These are phyloP conservation scores for Thera obeliscata DNA, from an alignment of 2,888 invertebrate genomes.

Conservation along the genomic window DNA sequence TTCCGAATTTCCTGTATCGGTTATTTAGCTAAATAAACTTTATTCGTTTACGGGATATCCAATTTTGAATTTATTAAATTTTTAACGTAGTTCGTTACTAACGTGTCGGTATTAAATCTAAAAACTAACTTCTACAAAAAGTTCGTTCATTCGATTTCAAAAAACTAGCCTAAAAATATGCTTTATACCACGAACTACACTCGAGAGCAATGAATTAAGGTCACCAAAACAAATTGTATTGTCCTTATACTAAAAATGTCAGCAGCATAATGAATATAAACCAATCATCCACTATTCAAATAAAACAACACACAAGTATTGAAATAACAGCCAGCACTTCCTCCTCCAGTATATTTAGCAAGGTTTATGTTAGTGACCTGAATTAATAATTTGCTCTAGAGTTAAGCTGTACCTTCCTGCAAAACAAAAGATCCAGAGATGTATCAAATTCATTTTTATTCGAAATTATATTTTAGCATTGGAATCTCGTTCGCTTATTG, in stretches of 20 bases:
- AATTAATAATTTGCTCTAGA: no score
- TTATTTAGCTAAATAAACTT: slow-evolving; percentile 16
- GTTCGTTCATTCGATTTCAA: neutral
- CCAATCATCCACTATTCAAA: no score
- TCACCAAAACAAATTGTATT: neutral
- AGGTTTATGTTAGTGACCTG: no score
- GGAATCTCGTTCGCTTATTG: no score
- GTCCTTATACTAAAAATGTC: neutral
- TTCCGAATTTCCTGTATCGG: slow-evolving; percentile 4
- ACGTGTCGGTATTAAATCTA: neutral
- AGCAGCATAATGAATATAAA: no score
- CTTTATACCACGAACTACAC: neutral
- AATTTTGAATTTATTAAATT: slow-evolving; percentile 13
- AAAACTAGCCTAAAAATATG: neutral
- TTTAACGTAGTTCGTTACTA: neutral
- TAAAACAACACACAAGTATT: no score
- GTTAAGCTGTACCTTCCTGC: no score
- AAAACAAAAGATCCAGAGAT: no score
- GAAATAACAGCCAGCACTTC: no score
- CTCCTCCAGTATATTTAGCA: no score
- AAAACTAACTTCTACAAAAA: neutral
- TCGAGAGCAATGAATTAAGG: neutral
- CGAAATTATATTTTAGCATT: no score
- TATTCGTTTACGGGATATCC: slow-evolving; percentile 4
- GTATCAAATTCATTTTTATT: no score